Base-by-base conservation (phyloP, 2,113 vertebrate genomes). In the Jaculus jaculus region DNA sequence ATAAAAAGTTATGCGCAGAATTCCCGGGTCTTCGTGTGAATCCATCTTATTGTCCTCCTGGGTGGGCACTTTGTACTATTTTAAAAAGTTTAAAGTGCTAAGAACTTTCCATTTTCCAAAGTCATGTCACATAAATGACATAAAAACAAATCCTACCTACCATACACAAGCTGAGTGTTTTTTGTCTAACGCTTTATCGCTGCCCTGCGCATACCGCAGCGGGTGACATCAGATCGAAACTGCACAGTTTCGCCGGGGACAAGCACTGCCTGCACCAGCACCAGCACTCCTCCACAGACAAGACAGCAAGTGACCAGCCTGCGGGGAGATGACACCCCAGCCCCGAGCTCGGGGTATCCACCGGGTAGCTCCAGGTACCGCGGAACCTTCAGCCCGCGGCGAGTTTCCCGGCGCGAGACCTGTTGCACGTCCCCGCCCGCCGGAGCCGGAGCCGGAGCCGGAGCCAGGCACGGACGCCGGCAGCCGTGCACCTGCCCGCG, bases 221-320 rank as follows among this genome's bases (percentile, higher is more conserved):
- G 24, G 75, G 79, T 96, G 97, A 98, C 98, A 97, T 98, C 98
- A 98, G 97, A 98, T 94, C 98, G 98, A 98, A 98, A 98, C 98
- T 95, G 7, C 96, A 11, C 0, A 97, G 98, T 98, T 98, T 98
- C 98, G 88, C 95, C 89, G 5, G 73, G 73, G 63, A 96, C 42
- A 47, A 47, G 42, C 42, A 47, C 42, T 47, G 42, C 42, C 42
- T 47, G 54, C 54, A 54, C 54, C 54, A 54, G 54, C 54, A 54
- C 54, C 54, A 54, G 11, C 54, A 16, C 80, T 86, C 73, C 89
- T 26, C 81, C 0, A 4, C 1, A 21, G 83, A 7, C 68, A 71
- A 71, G 68, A 12, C 82, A 42, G 82, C 87, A 24, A 20, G 87
- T 68, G 5, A 7, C 83, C 2, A 51, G 75, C 60, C n/a, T 3